Percentiles rank a stretch among this genome's conserved stretches.
phyloP scores from a whole-genome alignment of 1,140 invertebrate genomes.

The Micrasema longulum region DNA sequence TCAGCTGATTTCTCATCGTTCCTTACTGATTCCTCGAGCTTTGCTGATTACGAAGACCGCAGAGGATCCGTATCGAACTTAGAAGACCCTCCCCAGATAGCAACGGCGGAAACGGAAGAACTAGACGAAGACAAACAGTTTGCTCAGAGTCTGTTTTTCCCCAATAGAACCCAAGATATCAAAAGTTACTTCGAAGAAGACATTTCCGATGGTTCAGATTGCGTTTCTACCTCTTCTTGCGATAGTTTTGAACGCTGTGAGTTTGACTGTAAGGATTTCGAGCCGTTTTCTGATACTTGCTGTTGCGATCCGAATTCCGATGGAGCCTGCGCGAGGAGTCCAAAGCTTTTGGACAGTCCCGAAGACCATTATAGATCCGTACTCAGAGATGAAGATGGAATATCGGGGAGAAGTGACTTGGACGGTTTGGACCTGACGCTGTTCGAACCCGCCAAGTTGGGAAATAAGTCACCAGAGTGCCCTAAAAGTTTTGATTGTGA shows the following conservation, averaged over 20 bases:
- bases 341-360: slow-evolving; percentile 64
- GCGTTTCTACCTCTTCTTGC: slow-evolving; percentile 66
- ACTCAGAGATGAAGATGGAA: slow-evolving; percentile 61
- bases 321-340: slow-evolving; percentile 65
- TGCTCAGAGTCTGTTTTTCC: slow-evolving; percentile 63
- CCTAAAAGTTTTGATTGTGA: slow-evolving; percentile 9
- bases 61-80: slow-evolving; percentile 57
- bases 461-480: slow-evolving; percentile 2
- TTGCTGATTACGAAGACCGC: slow-evolving; percentile 66
- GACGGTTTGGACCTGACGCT: slow-evolving; percentile 75
- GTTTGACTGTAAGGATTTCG: slow-evolving; percentile 68
- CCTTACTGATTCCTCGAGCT: slow-evolving; percentile 67
- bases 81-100: slow-evolving; percentile 56
- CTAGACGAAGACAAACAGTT: slow-evolving; percentile 57
- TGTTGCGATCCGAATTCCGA: slow-evolving; percentile 66
- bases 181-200: slow-evolving; percentile 63
- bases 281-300: slow-evolving; percentile 69
- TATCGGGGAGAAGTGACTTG: slow-evolving; percentile 72
- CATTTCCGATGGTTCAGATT: slow-evolving; percentile 58
- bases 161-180: slow-evolving; percentile 60
- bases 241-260: slow-evolving; percentile 68
- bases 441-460: slow-evolving; percentile 71
- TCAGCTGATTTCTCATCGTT: slow-evolving; percentile 67
- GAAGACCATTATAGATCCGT: slow-evolving; percentile 56
- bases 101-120: slow-evolving; percentile 54